Conservation (phyloP, 2,888 invertebrate genomes). For the Caenorhabditis angaria region DNA sequence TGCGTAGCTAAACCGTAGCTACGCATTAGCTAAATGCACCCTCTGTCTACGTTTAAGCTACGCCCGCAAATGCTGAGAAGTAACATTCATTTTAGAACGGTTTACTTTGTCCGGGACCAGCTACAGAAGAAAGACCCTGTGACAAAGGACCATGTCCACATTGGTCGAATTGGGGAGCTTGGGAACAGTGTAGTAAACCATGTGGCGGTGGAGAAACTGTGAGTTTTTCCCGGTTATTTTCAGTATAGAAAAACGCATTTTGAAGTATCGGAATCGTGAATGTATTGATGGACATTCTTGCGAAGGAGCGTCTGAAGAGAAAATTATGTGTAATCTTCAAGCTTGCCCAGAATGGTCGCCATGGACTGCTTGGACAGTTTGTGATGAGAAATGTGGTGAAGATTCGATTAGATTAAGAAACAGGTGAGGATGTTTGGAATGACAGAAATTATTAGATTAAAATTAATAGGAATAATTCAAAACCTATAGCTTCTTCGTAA, state of each 20-base stretch:
- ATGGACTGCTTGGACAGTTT: constrained; percentile 59
- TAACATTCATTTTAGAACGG: no score
- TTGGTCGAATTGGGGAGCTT: constrained; percentile 51
- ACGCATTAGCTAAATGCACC: no score
- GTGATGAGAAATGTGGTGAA: constrained; percentile 55
- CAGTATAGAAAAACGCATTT: neutral
- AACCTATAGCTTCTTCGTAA: neutral
- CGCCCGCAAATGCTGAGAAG: no score
- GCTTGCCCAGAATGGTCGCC: constrained; percentile 55
- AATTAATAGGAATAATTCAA: neutral
- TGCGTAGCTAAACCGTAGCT: no score
- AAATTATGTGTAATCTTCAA: constrained; percentile 54
- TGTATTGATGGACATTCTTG: constrained; percentile 51
- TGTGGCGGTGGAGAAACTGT: constrained; percentile 60
- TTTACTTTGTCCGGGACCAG: constrained; percentile 53
- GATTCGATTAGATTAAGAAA: constrained; percentile 53
- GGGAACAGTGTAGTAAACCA: constrained; percentile 48
- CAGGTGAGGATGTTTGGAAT: constrained; percentile 26
- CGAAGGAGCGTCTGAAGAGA: constrained; percentile 52
- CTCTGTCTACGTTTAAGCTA: no score
- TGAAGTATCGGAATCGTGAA: constrained; percentile 49
- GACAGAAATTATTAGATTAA: neutral
- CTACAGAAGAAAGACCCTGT: constrained; percentile 54
- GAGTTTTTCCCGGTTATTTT: neutral
- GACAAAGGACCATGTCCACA: constrained; percentile 56